phyloP scores from a whole-genome alignment of 2,113 vertebrate genomes.

The Tyrannus savana region DNA sequence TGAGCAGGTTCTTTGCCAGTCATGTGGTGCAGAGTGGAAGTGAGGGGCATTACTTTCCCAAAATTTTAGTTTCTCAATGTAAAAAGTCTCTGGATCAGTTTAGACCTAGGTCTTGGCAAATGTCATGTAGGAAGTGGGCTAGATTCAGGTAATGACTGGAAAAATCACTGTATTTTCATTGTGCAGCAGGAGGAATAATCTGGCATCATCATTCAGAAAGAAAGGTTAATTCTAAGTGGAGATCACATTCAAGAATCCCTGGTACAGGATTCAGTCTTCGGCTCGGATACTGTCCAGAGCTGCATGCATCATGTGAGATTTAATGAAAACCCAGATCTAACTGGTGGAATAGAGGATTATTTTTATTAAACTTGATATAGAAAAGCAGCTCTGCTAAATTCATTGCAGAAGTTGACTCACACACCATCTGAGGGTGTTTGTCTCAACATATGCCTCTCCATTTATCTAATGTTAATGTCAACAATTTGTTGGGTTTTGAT shows the following conservation, averaged over 20 bases:
- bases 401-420: slow-evolving; percentile 20
- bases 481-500: background rate
- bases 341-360: background rate
- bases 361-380: slow-evolving; percentile 34
- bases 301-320: background rate
- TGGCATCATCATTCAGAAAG: background rate
- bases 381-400: background rate
- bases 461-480: slow-evolving; percentile 45
- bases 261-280: background rate
- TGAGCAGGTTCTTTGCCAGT: background rate
- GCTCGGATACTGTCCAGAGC: background rate
- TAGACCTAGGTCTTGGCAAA: background rate
- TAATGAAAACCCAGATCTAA: background rate
- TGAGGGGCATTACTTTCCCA: background rate
- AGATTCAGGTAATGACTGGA: background rate
- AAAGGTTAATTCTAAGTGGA: background rate
- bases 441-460: slow-evolving; percentile 49
- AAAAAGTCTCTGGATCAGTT: background rate
- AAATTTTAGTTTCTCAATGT: background rate
- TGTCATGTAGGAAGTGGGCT: background rate
- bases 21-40: fast-evolving
- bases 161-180: background rate
- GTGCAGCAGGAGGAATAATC: background rate
- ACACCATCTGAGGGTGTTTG: slow-evolving; percentile 53
- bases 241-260: background rate